These are phyloP conservation scores for Palythoa grandiflora DNA, from an alignment of 92 coral and sea anemone species.

Conservation along the genomic window DNA sequence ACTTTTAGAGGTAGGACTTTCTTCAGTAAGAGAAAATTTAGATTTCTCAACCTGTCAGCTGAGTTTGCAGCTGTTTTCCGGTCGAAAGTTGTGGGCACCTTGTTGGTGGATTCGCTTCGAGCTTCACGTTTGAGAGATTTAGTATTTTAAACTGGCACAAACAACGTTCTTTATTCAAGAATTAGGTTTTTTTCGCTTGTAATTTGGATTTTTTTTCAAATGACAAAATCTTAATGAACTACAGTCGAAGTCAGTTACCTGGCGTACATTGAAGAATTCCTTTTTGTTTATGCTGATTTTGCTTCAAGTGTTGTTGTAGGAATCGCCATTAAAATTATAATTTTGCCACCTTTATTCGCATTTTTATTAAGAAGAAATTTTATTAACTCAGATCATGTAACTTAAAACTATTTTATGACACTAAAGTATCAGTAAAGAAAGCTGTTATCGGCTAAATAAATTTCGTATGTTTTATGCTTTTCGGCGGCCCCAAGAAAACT, in stretches of 20 bases:
- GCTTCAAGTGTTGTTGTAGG: conserved; percentile 25
- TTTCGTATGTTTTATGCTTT: neutral
- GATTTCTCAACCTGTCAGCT: conserved; percentile 26
- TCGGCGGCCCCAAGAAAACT: neutral
- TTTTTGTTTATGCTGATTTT: conserved; percentile 16
- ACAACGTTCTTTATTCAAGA: neutral
- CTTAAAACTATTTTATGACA: neutral
- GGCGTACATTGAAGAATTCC: conserved; percentile 41
- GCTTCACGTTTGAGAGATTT: conserved; percentile 11
- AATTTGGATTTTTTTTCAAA: neutral
- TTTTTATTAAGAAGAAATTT: neutral
- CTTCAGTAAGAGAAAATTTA: conserved; percentile 17
- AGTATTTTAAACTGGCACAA: neutral
- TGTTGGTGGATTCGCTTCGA: conserved; percentile 9
- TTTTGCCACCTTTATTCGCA: conserved; percentile 15
- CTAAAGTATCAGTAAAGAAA: neutral
- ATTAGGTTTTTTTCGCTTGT: neutral
- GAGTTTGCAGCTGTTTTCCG: conserved; percentile 46
- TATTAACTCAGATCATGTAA: neutral
- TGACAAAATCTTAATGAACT: conserved; percentile 24
- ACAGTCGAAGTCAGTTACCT: conserved; percentile 10
- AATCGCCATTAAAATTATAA: conserved; percentile 23
- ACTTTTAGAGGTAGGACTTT: conserved; percentile 93
- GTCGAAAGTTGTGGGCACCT: conserved; percentile 18
- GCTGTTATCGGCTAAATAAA: conserved; percentile 1